Conservation (phyloP, 2,888 invertebrate genomes). For the Trachelus stipa region DNA sequence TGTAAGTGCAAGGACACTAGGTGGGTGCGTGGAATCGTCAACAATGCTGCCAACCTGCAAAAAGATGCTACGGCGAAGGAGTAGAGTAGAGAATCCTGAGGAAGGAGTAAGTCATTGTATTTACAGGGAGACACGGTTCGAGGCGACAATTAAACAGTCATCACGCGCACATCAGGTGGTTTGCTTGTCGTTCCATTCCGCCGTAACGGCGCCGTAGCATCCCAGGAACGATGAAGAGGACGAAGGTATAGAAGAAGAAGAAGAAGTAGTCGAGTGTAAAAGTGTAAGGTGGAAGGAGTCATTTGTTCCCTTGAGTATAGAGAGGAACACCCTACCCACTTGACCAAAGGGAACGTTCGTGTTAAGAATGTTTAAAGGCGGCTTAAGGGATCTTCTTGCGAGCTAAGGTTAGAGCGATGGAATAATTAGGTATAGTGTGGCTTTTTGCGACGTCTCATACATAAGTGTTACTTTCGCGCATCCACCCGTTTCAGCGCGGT, state of each 20-base stretch:
- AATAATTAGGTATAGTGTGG: background rate
- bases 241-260: background rate
- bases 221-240: background rate
- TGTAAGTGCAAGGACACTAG: background rate
- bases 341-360: background rate
- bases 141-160: constrained; percentile 9
- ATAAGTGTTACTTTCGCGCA: background rate
- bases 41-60: background rate
- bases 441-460: background rate
- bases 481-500: background rate
- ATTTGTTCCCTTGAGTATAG: background rate
- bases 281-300: background rate
- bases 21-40: background rate
- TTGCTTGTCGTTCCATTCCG: background rate
- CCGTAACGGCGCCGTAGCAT: background rate
- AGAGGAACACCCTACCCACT: background rate
- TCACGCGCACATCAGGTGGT: constrained; percentile 1
- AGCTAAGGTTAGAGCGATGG: background rate
- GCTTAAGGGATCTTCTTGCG: background rate
- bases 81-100: background rate
- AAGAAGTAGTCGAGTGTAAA: background rate
- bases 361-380: background rate
- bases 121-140: constrained; percentile 1
- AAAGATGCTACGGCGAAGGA: background rate
- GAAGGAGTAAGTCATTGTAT: constrained; percentile 9